Evolutionary conservation across 1,140 invertebrate species (phyloP).

Genomic region (Trichonephila inaurata): DNA sequence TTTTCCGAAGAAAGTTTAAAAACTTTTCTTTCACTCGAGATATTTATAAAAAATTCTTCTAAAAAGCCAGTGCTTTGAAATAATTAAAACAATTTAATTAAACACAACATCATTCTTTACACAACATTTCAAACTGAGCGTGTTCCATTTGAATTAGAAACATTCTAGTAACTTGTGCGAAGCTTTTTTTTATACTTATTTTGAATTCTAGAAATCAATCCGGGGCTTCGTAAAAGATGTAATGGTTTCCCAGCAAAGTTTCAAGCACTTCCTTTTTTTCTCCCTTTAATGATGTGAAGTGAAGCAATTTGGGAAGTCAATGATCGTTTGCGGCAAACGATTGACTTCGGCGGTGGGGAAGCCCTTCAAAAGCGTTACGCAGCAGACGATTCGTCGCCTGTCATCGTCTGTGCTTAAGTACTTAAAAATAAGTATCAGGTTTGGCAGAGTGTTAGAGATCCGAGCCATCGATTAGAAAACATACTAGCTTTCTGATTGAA

Average conservation of each 20-base stretch:
- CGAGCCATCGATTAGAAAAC: background rate
- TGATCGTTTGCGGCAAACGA: slow-evolving; percentile 32
- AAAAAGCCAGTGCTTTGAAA: background rate
- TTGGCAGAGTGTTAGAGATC: background rate
- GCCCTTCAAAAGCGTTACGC: background rate
- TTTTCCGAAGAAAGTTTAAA: no score
- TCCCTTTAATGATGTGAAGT: slow-evolving; percentile 21
- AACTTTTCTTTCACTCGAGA: background rate
- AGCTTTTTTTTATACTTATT: background rate
- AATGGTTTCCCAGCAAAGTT: background rate
- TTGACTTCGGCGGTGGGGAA: background rate
- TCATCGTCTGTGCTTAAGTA: background rate
- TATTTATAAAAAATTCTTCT: background rate
- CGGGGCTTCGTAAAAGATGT: background rate
- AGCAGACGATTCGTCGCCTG: slow-evolving; percentile 14
- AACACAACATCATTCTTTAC: background rate
- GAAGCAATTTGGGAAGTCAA: slow-evolving; percentile 30
- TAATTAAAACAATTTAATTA: background rate
- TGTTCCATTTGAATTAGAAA: background rate
- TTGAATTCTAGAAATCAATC: background rate
- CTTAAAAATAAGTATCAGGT: background rate
- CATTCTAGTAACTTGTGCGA: background rate
- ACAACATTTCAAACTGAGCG: background rate
- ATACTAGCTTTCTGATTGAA: background rate
- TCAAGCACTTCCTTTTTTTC: background rate